Conservation (phyloP, 2,797 vertebrate species). For the Megalops cyprinoides region DNA sequence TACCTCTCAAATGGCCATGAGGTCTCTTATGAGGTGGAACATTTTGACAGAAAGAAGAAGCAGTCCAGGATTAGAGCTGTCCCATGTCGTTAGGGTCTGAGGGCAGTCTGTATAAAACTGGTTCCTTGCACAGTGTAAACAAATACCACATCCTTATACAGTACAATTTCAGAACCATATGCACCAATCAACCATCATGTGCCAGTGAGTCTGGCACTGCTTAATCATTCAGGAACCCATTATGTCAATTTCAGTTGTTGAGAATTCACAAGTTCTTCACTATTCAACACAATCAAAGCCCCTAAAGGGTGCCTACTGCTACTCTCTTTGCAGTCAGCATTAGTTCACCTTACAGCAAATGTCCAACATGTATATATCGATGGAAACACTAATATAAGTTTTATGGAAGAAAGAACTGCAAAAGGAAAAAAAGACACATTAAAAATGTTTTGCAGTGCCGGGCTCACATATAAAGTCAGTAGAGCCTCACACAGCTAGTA, state of each 20-base stretch:
- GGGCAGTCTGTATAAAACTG: background rate
- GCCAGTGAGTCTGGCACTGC: background rate
- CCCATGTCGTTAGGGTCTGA: background rate
- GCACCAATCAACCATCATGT: background rate
- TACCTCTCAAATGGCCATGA: too few species aligned
- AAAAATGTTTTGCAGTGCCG: too few species aligned
- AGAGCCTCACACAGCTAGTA: background rate
- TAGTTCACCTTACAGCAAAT: background rate
- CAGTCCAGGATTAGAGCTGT: background rate
- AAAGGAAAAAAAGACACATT: background rate
- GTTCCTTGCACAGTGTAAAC: background rate
- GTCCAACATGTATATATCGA: background rate
- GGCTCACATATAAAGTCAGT: background rate
- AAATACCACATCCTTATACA: background rate
- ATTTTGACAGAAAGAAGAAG: slow-evolving; percentile 9
- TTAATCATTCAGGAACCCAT: slow-evolving; percentile 1
- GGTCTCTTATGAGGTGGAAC: background rate
- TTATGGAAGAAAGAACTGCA: too few species aligned
- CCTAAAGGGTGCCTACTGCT: background rate
- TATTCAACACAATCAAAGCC: background rate
- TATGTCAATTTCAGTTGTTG: background rate
- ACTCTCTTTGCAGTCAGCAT: background rate
- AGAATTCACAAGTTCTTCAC: background rate
- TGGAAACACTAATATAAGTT: too few species aligned
- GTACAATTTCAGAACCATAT: background rate